Evolutionary conservation across 2,888 invertebrate genomes (phyloP).

Genomic region (Biston stratarius): DNA sequence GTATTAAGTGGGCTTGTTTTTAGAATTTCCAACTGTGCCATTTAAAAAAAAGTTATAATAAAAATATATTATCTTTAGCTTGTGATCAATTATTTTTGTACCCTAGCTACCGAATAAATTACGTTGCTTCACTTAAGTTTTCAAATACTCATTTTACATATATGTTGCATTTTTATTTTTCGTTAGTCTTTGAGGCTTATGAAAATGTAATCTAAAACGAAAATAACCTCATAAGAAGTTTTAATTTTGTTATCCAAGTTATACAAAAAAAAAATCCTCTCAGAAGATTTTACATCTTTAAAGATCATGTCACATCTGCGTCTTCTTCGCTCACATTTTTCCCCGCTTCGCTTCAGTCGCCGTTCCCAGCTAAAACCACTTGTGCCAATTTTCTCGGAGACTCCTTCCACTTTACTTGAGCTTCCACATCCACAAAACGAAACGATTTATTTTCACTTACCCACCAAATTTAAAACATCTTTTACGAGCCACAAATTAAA

Average conservation of each 20-base stretch:
- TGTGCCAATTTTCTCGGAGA: conserved; percentile 86
- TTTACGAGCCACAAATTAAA: conserved; percentile 55
- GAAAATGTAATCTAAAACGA: too few relatives aligned
- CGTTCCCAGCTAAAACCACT: conserved; percentile 83
- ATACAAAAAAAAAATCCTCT: conserved; percentile 27
- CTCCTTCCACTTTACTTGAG: conserved; percentile 84
- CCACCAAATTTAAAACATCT: conserved; percentile 55
- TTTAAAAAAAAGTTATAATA: too few relatives aligned
- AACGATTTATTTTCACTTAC: conserved; percentile 65
- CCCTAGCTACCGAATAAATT: too few relatives aligned
- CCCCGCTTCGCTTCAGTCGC: conserved; percentile 64
- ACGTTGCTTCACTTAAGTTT: too few relatives aligned
- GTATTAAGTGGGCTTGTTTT: too few relatives aligned
- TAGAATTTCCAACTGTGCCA: too few relatives aligned
- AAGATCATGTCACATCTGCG: conserved; percentile 27
- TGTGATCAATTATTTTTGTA: too few relatives aligned
- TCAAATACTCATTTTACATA: too few relatives aligned
- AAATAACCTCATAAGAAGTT: too few relatives aligned
- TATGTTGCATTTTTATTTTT: too few relatives aligned
- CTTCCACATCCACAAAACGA: conserved; percentile 63
- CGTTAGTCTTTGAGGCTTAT: too few relatives aligned
- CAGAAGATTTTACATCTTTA: conserved; percentile 26
- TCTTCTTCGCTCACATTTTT: conserved; percentile 44
- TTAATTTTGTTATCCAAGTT: neutral
- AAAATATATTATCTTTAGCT: too few relatives aligned